A percentile compares a stretch with the other conserved stretches of the same genome.
phyloP scores from a whole-genome alignment of 2,888 invertebrate genomes.

The Melipona beecheii region DNA sequence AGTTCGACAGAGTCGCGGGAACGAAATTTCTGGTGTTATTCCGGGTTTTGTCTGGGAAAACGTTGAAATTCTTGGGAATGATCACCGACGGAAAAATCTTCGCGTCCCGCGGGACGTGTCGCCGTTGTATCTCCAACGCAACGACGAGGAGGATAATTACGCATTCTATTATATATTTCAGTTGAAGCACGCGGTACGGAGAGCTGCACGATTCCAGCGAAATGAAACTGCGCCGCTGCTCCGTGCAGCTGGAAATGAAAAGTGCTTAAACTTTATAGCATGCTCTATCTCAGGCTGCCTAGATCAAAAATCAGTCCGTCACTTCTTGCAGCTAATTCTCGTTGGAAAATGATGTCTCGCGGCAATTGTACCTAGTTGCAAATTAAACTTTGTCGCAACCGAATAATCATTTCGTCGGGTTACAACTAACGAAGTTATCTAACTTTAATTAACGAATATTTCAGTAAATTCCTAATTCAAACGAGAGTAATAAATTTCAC shows the following conservation, averaged over 20 bases:
- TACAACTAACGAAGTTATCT: too few species aligned
- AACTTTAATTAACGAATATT: too few species aligned
- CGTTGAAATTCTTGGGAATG: not conserved
- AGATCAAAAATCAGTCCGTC: conserved; percentile 20
- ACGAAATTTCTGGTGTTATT: not conserved
- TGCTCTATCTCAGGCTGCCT: conserved; percentile 4
- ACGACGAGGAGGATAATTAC: conserved; percentile 17
- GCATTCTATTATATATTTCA: conserved; percentile 17
- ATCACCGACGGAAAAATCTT: not conserved
- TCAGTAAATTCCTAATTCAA: too few species aligned
- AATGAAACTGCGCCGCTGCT: conserved; percentile 39
- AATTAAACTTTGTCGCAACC: not conserved
- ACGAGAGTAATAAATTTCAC: too few species aligned
- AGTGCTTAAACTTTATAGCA: conserved; percentile 47
- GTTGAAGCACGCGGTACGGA: conserved; percentile 16
- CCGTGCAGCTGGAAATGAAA: conserved; percentile 44
- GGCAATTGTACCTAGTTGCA: not conserved
- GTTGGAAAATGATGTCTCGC: not conserved
- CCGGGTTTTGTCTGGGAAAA: not conserved
- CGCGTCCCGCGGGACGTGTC: conserved; percentile 1
- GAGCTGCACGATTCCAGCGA: conserved; percentile 37
- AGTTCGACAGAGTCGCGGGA: not conserved
- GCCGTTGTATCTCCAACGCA: conserved; percentile 19
- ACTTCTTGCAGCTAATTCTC: not conserved
- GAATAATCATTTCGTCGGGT: not conserved